Evolutionary conservation across 2,113 vertebrate species (phyloP).

Genomic region (Naja naja): DNA sequence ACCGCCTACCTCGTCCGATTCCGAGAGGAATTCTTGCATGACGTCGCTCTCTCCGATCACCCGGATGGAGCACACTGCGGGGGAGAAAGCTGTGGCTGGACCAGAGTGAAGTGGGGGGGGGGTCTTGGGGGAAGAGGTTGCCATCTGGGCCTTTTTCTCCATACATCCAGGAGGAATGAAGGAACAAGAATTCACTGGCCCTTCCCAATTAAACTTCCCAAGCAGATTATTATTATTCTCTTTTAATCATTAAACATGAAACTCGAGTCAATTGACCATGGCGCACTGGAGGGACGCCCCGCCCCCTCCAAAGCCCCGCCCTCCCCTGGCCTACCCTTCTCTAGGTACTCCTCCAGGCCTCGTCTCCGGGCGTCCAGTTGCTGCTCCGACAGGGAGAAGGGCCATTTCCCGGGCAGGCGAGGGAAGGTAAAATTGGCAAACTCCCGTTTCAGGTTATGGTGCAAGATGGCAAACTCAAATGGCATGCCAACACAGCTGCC

Average conservation of each 20-base stretch:
- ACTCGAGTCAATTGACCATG: too few species aligned
- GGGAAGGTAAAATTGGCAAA: conserved; percentile 93
- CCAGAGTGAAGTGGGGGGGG: too few species aligned
- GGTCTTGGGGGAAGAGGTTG: fast-evolving
- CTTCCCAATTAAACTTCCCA: neutral
- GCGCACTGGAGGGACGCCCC: too few species aligned
- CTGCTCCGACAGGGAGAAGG: conserved; percentile 93
- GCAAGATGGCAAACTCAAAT: conserved; percentile 91
- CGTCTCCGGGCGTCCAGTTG: conserved; percentile 89
- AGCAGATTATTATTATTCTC: too few species aligned
- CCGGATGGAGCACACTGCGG: conserved; percentile 89
- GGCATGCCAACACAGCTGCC: conserved; percentile 93
- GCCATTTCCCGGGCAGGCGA: conserved; percentile 94
- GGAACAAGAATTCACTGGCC: neutral
- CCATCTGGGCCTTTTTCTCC: too few species aligned
- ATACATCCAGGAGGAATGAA: neutral
- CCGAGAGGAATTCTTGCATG: conserved; percentile 97
- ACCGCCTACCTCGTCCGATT: conserved; percentile 89
- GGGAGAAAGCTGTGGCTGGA: fast-evolving
- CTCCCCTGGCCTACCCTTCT: conserved; percentile 76
- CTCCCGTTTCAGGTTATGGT: conserved; percentile 95
- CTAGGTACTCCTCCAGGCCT: conserved; percentile 93
- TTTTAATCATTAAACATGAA: too few species aligned
- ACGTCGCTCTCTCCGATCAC: conserved; percentile 96
- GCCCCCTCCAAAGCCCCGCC: too few species aligned